A percentile compares a stretch with the other conserved stretches of the same genome.
phyloP scores from a whole-genome alignment of 1,140 invertebrate genomes.

The Lucilia sericata region DNA sequence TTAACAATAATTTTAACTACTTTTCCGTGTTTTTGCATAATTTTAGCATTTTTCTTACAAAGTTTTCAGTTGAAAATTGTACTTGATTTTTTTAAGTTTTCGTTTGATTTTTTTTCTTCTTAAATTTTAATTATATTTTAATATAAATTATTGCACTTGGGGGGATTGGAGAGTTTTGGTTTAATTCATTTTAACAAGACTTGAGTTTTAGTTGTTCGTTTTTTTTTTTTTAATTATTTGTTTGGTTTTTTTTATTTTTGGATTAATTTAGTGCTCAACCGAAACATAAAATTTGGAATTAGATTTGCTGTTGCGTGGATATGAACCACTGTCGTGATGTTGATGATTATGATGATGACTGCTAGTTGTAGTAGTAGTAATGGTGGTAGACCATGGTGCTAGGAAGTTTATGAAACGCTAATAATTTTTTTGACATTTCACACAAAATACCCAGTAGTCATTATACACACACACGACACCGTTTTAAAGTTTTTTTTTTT shows the following conservation, averaged over 20 bases:
- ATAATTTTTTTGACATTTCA: constrained; percentile 31
- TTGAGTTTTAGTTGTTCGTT: neutral
- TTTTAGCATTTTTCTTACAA: neutral
- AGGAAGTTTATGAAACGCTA: constrained; percentile 59
- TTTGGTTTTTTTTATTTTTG: neutral
- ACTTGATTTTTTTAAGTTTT: neutral
- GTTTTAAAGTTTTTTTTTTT: constrained; percentile 30
- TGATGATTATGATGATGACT: constrained; percentile 35
- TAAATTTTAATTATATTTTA: neutral
- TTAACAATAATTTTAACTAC: constrained; percentile 27
- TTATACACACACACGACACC: constrained; percentile 30
- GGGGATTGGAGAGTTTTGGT: neutral
- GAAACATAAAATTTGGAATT: constrained; percentile 64
- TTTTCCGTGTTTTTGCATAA: neutral
- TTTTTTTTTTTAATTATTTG: constrained; percentile 17
- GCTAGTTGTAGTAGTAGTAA: constrained; percentile 26
- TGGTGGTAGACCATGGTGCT: constrained; percentile 53
- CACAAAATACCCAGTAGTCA: constrained; percentile 4
- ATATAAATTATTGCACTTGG: constrained; percentile 16
- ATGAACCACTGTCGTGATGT: constrained; percentile 51
- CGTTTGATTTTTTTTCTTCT: neutral
- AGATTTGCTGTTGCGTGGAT: constrained; percentile 58
- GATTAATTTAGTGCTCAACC: constrained; percentile 55
- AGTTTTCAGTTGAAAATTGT: neutral
- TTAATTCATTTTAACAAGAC: constrained; percentile 7